Evolutionary conservation across 2,888 invertebrate species (phyloP), one percentile per base, ranked within the genome.

Genomic region (Lydus trimaculatus): DNA sequence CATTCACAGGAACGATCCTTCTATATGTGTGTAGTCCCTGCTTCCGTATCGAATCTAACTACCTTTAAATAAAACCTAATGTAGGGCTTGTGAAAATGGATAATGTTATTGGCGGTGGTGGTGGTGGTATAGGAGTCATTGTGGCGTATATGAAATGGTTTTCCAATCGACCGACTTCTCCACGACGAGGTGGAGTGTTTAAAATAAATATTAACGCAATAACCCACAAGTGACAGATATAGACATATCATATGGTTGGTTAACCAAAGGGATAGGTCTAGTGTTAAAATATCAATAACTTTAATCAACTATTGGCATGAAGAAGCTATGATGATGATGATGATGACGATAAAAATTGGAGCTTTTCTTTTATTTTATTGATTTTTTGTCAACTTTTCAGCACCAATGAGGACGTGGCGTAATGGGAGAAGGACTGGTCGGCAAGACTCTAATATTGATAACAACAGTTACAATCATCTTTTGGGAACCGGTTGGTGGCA

Each of bases 351-450:
- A 28, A 28, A 23, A 28, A 6, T 43, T 5, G 39, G 4, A 15
- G n/a, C n/a, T 17, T 43, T 17, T 43, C n/a, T 17, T 48, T 52
- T 23, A 15, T 11, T 2, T 4, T 4, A 28, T 28, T 28, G 2
- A 28, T 25, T 9, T n/a, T n/a, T n/a, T n/a, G n/a, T n/a, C n/a
- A n/a, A 23, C n/a, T 90, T 73, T 56, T 90, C 82, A 86, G 85
- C 79, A 83, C 82, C 82, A 83, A 84, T 85, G 84, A 85, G 81
- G 83, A 84, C 83, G 81, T 82, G 84, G 82, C 83, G 84, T 85
- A 81, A 86, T 86, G 86, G 85, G 79, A 82, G 75, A 78, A 76
- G 78, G 77, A 78, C 81, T 82, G 78, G 78, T 80, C 78, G 80
- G 79, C 81, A 80, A 79, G 78, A 80, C 78, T 73, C 75, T 79